Conservation (phyloP, 2,113 vertebrate genomes). For the Mustela lutreola region DNA sequence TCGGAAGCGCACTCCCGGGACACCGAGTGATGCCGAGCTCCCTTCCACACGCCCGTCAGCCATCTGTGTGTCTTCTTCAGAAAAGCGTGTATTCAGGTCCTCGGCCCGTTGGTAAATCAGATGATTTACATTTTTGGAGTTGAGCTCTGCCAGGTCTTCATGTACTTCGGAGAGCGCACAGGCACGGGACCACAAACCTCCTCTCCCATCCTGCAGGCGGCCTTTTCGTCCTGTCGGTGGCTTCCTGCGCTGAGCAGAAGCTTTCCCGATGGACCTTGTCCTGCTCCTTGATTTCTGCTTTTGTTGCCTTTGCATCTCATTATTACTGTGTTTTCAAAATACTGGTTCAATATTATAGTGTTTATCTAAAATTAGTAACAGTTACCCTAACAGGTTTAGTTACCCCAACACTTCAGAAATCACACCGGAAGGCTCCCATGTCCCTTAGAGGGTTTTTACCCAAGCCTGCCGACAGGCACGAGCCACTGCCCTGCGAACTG, state of each 20-base stretch:
- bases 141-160: background rate
- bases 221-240: background rate
- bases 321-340: conserved; percentile 75
- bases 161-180: background rate
- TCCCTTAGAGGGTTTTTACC: background rate
- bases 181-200: background rate
- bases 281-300: background rate
- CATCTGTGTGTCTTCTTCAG: no score
- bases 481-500: background rate
- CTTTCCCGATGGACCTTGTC: background rate
- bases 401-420: background rate
- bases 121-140: background rate
- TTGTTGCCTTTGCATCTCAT: background rate
- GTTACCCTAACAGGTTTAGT: conserved; percentile 64
- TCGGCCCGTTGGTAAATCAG: background rate
- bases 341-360: conserved; percentile 72
- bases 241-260: background rate
- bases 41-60: background rate
- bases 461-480: background rate
- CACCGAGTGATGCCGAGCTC: background rate
- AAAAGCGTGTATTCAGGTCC: background rate
- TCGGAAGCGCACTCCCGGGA: fast-evolving
- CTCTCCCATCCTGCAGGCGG: background rate
- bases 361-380: conserved; percentile 75
- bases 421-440: conserved; percentile 55